phyloP scores from a whole-genome alignment of 2,797 vertebrate genomes.

The Caiman crocodilus region DNA sequence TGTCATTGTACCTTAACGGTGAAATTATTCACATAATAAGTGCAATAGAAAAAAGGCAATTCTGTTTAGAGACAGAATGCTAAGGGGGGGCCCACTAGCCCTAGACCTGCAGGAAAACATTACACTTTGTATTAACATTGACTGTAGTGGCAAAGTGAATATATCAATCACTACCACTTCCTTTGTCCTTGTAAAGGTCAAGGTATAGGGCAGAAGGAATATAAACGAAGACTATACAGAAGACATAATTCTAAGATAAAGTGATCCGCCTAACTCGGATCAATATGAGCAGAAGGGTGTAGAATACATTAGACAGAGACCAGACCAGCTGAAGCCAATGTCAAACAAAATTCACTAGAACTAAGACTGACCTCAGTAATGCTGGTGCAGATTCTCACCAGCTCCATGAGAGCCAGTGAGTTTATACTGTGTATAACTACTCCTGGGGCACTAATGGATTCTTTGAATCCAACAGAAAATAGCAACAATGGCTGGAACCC shows the following conservation, averaged over 20 bases:
- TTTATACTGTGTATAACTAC: slow-evolving; percentile 2
- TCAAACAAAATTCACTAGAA: not conserved
- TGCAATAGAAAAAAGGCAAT: not conserved
- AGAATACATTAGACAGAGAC: slow-evolving; percentile 24
- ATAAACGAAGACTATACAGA: slow-evolving; percentile 5
- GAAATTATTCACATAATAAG: slow-evolving; percentile 35
- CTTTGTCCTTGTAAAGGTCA: slow-evolving; percentile 42
- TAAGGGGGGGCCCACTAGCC: not conserved
- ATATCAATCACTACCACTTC: slow-evolving; percentile 3
- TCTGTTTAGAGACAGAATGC: slow-evolving; percentile 44
- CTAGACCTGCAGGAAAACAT: slow-evolving; percentile 44
- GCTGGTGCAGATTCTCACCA: not conserved
- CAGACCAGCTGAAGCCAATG: not conserved
- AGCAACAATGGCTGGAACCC: not conserved
- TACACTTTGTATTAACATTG: slow-evolving; percentile 56
- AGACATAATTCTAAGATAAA: slow-evolving; percentile 45
- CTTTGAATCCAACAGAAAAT: not conserved
- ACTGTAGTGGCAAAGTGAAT: not conserved
- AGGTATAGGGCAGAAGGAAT: not conserved
- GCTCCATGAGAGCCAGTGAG: not conserved
- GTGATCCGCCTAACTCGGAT: slow-evolving; percentile 14
- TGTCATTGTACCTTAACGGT: not conserved
- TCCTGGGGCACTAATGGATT: not conserved
- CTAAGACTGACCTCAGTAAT: not conserved
- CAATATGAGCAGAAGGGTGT: slow-evolving; percentile 7